Evolutionary conservation across 2,113 vertebrate genomes (phyloP), one percentile per base, ranked within the genome.

Genomic region (Hippocampus comes): DNA sequence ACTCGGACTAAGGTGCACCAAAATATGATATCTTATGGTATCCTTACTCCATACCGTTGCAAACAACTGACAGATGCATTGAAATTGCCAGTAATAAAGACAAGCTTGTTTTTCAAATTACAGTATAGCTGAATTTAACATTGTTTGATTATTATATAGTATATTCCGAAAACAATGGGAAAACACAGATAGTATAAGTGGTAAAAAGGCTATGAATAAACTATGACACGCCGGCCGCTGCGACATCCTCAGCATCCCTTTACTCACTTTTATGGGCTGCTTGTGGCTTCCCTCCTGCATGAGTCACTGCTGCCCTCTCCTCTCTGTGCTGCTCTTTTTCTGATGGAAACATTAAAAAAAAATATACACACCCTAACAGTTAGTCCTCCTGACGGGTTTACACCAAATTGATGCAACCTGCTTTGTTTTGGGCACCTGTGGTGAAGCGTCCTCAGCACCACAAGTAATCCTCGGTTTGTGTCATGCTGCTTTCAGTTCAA

Each of bases 191-290:
- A 43, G 43, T 43, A 64, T n/a, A 21, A 65, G 63, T 65, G 41
- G n/a, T 65, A 65, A 65, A 63, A 65, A 65, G 38, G 11, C 21
- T 43, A 43, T 65, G 63, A 43, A 65, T 65, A 43, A 65, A 65
- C 27, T 63, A 21, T 63, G 61, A 63, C 43, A 7, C 48, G 42
- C 64, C 14, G 48, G 21, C 14, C 48, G 23, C n/a, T 66, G 64
- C 6, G 15, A 25, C 42, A 48, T 66, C 42, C 64, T 66, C 64
- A 66, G 64, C 63, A 43, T 80, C 72, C 63, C 64, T 73, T 61
- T 71, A 70, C 59, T 70, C 67, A 67, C 60, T 66, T 66, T 66
- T 66, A 66, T 66, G 64, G 64, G 64, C 64, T 48, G 42, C 41
- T 66, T 23, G 21, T 48, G 64, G 42, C 64, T 66, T 25, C 63